Conservation (phyloP, 2,888 invertebrate species). For the Prosopocoilus inquinatus region DNA sequence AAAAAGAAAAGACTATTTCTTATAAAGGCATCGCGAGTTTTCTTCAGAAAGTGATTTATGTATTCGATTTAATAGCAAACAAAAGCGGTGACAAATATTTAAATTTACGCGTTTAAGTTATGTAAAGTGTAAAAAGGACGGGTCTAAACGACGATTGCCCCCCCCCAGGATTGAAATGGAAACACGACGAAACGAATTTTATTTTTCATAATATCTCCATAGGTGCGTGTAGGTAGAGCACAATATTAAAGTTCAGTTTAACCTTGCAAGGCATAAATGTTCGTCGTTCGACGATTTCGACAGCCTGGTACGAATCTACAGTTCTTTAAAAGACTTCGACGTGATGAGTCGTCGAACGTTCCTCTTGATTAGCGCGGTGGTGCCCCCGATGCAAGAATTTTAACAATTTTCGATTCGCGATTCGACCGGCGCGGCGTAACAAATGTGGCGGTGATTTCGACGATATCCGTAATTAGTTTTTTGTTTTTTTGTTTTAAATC, state of each 20-base stretch:
- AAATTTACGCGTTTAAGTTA: too few relatives aligned
- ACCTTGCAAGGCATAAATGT: constrained; percentile 38
- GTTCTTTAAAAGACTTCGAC: constrained; percentile 39
- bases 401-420: constrained; percentile 1
- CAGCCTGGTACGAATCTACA: constrained; percentile 40
- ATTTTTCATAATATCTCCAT: neutral
- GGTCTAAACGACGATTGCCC: too few relatives aligned
- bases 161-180: too few relatives aligned
- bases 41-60: too few relatives aligned
- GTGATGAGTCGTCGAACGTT: constrained; percentile 32
- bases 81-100: too few relatives aligned
- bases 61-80: too few relatives aligned
- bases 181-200: too few relatives aligned
- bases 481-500: neutral
- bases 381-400: neutral
- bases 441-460: constrained; percentile 1
- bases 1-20: too few relatives aligned
- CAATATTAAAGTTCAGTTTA: constrained; percentile 24
- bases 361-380: constrained; percentile 5
- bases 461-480: constrained; percentile 2
- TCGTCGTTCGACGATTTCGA: constrained; percentile 36
- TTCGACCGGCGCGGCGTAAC: neutral
- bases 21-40: too few relatives aligned
- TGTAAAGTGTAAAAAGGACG: too few relatives aligned
- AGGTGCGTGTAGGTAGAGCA: constrained; percentile 37